Evolutionary conservation across 2,113 vertebrate genomes (phyloP).

Genomic region (Cyprinodon variegatus): DNA sequence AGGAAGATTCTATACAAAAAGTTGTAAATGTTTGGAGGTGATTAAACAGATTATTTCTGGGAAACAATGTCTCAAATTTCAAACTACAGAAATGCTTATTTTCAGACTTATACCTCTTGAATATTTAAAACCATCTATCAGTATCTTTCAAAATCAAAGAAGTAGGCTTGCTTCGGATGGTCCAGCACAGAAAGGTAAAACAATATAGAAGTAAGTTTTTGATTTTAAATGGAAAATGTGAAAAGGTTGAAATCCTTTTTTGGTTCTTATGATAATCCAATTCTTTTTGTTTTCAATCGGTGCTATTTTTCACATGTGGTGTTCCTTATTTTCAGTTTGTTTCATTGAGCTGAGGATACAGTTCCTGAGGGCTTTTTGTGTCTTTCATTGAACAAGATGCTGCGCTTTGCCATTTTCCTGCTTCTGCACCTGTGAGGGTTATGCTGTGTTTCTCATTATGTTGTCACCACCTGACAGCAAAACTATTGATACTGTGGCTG

Average conservation of each 20-base stretch:
- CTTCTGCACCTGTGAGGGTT: conserved; percentile 39
- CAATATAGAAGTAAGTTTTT: background rate
- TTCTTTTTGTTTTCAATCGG: background rate
- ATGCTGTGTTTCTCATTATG: conserved; percentile 58
- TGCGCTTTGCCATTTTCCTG: conserved; percentile 30
- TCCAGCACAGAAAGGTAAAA: background rate
- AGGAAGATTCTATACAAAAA: background rate
- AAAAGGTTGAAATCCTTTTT: background rate
- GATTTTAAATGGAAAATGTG: background rate
- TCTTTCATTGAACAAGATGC: conserved; percentile 46
- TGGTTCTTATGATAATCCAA: background rate
- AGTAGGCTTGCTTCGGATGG: background rate
- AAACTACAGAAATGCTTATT: background rate
- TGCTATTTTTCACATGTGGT: background rate
- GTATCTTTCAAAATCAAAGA: background rate
- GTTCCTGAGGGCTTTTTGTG: conserved; percentile 36
- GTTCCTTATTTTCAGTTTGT: background rate
- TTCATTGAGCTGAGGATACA: conserved; percentile 12
- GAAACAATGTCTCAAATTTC: background rate
- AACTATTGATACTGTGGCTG: conserved; percentile 36
- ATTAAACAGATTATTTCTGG: background rate
- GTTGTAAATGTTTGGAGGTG: background rate
- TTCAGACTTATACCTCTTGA: too few relatives aligned
- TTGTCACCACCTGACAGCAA: conserved; percentile 49
- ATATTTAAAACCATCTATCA: background rate